These are phyloP conservation scores for Sphaerophoria taeniata DNA, from an alignment of 2,888 invertebrate genomes.

Conservation along the genomic window DNA sequence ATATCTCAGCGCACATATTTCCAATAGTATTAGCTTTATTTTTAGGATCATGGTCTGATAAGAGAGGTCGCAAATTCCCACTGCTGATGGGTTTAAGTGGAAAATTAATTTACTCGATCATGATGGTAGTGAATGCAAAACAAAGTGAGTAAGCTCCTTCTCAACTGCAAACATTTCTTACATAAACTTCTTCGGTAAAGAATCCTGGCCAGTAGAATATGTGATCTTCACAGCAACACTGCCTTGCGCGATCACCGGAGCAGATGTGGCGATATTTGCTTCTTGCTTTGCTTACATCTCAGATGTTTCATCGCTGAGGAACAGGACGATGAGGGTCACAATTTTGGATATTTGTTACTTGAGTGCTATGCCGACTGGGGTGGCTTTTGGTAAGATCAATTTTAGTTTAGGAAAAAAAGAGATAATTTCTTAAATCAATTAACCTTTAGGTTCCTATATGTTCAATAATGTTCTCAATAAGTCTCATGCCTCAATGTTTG, in stretches of 20 bases:
- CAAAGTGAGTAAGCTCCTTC: constrained; percentile 81
- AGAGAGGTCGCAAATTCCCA: constrained; percentile 89
- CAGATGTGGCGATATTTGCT: constrained; percentile 91
- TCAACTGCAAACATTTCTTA: neutral
- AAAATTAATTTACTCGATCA: constrained; percentile 89
- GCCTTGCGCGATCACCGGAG: constrained; percentile 90
- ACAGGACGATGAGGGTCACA: constrained; percentile 91
- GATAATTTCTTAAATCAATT: neutral
- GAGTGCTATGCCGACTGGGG: constrained; percentile 92
- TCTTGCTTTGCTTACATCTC: constrained; percentile 91
- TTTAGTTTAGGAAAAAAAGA: neutral
- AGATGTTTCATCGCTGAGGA: constrained; percentile 88
- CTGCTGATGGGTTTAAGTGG: constrained; percentile 89
- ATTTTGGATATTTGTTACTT: constrained; percentile 92
- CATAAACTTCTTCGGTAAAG: constrained; percentile 37
- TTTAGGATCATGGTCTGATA: constrained; percentile 92
- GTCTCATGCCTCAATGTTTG: constrained; percentile 90
- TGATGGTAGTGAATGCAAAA: constrained; percentile 88
- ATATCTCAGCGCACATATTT: constrained; percentile 88
- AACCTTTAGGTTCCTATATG: constrained; percentile 85
- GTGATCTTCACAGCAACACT: constrained; percentile 90
- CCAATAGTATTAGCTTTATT: constrained; percentile 91
- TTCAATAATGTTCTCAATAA: constrained; percentile 85
- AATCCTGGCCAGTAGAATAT: constrained; percentile 88
- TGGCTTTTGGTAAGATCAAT: constrained; percentile 86